Conservation (phyloP, 2,113 vertebrate genomes). For the Pica pica region DNA sequence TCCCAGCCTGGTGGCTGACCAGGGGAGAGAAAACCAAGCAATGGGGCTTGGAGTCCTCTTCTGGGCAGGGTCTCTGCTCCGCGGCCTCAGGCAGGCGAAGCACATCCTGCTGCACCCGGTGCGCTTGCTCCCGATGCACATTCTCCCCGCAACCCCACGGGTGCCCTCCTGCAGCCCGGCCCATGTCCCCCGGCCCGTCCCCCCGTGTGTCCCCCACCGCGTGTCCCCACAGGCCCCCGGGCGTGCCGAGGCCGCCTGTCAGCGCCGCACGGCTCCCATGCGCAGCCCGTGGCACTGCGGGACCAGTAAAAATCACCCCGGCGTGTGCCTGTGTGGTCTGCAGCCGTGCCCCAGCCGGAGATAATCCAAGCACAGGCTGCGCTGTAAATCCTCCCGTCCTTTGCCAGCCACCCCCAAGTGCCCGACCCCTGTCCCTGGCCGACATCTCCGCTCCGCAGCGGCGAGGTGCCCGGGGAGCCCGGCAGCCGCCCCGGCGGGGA, state of each 20-base stretch:
- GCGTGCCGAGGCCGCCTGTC: background rate
- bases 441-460: rapidly evolving
- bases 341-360: background rate
- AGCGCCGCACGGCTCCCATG: background rate
- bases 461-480: background rate
- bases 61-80: background rate
- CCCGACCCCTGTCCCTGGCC: rapidly evolving
- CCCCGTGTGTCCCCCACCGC: too few relatives aligned
- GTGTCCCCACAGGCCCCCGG: background rate
- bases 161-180: background rate
- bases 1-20: background rate
- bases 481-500: background rate
- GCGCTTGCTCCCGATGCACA: rapidly evolving
- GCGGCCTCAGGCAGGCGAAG: background rate
- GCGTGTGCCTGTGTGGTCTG: conserved; percentile 36
- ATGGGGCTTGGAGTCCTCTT: background rate
- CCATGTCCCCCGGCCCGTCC: rapidly evolving
- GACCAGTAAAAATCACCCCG: background rate
- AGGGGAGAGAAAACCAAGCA: background rate
- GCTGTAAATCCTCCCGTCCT: background rate
- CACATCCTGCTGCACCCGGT: rapidly evolving
- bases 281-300: background rate
- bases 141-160: rapidly evolving
- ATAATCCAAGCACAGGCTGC: background rate
- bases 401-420: background rate